Conservation (phyloP, 2,888 invertebrate species). For the Hyppa rectilinea region DNA sequence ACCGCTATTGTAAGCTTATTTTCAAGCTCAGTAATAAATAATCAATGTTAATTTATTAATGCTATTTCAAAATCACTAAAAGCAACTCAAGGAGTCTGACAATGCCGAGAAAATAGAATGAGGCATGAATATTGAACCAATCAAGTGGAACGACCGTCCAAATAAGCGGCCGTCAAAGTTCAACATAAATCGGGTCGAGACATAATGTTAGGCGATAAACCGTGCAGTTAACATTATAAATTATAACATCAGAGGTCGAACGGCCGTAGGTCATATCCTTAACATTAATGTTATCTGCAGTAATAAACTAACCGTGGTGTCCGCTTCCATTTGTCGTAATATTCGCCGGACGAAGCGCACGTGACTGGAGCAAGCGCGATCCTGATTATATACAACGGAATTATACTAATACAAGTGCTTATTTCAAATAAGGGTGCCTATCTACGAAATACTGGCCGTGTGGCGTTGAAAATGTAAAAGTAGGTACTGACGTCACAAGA, state of each 20-base stretch:
- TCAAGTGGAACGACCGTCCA: slow-evolving; percentile 46
- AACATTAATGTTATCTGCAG: slow-evolving; percentile 79
- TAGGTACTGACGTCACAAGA: background rate
- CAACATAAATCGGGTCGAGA: slow-evolving; percentile 67
- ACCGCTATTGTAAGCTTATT: slow-evolving; percentile 19
- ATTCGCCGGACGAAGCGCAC: slow-evolving; percentile 64
- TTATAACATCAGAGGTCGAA: slow-evolving; percentile 72
- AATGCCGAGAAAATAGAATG: slow-evolving; percentile 17
- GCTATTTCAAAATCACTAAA: slow-evolving; percentile 11
- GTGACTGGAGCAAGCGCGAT: slow-evolving; percentile 49
- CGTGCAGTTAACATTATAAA: slow-evolving; percentile 73
- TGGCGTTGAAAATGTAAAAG: slow-evolving; percentile 12
- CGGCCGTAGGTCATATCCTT: slow-evolving; percentile 77
- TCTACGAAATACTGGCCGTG: slow-evolving; percentile 28
- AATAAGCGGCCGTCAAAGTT: slow-evolving; percentile 67
- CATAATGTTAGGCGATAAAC: slow-evolving; percentile 75
- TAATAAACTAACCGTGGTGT: slow-evolving; percentile 74
- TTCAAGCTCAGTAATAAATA: slow-evolving; percentile 5
- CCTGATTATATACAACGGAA: slow-evolving; percentile 46
- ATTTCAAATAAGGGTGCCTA: slow-evolving; percentile 37
- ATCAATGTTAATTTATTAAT: slow-evolving; percentile 11
- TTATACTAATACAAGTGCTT: slow-evolving; percentile 45
- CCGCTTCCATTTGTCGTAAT: slow-evolving; percentile 74
- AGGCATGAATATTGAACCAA: slow-evolving; percentile 41
- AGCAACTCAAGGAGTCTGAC: slow-evolving; percentile 16